phyloP scores from a whole-genome alignment of 2,888 invertebrate genomes.

The Stenodema calcarata region DNA sequence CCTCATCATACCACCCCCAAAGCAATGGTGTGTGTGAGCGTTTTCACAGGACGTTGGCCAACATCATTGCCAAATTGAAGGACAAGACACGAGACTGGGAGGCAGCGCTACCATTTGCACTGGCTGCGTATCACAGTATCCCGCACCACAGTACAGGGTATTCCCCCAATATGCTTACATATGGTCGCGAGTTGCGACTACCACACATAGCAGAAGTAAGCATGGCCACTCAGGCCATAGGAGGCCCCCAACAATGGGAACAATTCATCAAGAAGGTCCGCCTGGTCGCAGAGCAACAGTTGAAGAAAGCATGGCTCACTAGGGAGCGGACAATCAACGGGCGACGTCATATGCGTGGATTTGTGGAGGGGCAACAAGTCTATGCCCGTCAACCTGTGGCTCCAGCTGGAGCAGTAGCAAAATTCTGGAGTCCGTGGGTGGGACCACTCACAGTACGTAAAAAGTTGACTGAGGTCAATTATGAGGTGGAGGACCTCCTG shows the following conservation, averaged over 20 bases:
- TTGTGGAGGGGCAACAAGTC: not conserved
- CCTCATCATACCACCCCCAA: conserved; percentile 57
- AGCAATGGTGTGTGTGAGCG: conserved; percentile 58
- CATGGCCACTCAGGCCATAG: too few relatives aligned
- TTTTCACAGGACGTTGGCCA: conserved; percentile 58
- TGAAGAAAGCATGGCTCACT: not conserved
- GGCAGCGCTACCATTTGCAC: not conserved
- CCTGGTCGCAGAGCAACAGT: not conserved
- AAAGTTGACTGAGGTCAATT: too few relatives aligned
- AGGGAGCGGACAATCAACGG: not conserved
- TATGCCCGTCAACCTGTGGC: not conserved
- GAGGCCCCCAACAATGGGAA: too few relatives aligned
- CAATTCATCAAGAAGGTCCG: not conserved
- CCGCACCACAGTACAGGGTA: not conserved
- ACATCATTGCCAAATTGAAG: conserved; percentile 59
- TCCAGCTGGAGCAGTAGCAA: not conserved
- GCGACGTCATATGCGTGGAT: too few relatives aligned
- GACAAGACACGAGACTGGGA: conserved; percentile 52
- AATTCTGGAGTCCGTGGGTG: not conserved
- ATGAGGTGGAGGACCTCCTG: too few relatives aligned
- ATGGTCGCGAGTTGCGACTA: not conserved
- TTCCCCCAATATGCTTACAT: not conserved
- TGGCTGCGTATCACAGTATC: not conserved
- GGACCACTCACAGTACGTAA: too few relatives aligned
- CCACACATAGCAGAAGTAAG: not conserved